Conservation (phyloP, 2,797 vertebrate genomes). For the Hippopotamyrus pictus region DNA sequence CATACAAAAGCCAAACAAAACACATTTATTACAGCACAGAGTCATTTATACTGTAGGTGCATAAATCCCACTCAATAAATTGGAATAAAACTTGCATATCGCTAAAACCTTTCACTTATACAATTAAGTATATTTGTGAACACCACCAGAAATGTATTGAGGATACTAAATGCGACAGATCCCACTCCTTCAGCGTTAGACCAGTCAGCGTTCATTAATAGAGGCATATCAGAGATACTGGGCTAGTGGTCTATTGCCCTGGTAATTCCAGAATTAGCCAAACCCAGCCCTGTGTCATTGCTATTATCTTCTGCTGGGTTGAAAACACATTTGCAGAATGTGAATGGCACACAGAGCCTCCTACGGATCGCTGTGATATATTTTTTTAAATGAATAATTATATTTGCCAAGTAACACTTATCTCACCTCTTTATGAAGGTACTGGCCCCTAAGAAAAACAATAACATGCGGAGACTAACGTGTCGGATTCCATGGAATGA, state of each 20-base stretch:
- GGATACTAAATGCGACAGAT: neutral
- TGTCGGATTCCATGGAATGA: neutral
- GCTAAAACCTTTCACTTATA: neutral
- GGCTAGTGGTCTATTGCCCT: neutral
- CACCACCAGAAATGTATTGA: neutral
- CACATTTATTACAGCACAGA: neutral
- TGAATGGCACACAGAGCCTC: neutral
- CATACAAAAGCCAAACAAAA: neutral
- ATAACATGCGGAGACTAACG: neutral
- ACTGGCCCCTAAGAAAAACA: neutral
- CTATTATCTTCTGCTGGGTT: neutral
- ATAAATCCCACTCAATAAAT: neutral
- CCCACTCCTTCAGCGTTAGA: neutral
- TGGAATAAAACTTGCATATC: neutral
- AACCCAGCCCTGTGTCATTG: neutral
- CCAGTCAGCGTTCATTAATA: neutral
- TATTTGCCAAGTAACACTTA: neutral
- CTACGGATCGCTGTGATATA: neutral
- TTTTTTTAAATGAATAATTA: neutral
- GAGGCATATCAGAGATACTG: neutral
- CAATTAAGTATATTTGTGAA: neutral
- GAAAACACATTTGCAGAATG: neutral
- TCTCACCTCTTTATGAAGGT: neutral
- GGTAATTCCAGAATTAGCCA: neutral
- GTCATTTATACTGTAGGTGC: neutral